phyloP scores from a whole-genome alignment of 1,140 invertebrate species.

The Heliconius himera region DNA sequence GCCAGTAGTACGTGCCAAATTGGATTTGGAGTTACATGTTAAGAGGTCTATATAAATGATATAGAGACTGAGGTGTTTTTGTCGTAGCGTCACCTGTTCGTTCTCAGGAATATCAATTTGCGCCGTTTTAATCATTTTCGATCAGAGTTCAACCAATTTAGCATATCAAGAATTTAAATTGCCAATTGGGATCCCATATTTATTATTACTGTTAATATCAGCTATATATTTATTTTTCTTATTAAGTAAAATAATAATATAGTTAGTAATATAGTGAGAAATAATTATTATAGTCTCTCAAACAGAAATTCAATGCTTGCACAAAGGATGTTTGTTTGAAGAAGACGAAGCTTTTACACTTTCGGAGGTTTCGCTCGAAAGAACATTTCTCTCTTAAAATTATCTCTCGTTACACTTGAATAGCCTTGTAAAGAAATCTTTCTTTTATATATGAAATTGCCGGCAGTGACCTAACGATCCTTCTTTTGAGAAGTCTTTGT shows the following conservation, averaged over 20 bases:
- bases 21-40: conserved; percentile 29
- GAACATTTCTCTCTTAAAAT: conserved; percentile 33
- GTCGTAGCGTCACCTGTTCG: conserved; percentile 55
- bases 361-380: conserved; percentile 31
- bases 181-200: conserved; percentile 33
- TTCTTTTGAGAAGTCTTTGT: conserved; percentile 35
- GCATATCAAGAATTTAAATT: conserved; percentile 45
- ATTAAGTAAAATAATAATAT: not conserved
- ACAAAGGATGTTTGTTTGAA: conserved; percentile 17
- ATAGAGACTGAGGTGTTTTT: conserved; percentile 48
- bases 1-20: conserved; percentile 11
- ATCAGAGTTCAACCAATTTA: conserved; percentile 49
- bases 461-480: conserved; percentile 26
- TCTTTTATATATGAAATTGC: conserved; percentile 34
- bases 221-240: not conserved
- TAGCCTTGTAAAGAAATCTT: conserved; percentile 32
- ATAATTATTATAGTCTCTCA: not conserved
- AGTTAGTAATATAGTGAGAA: not conserved
- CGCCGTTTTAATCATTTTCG: conserved; percentile 59
- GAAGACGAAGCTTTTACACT: conserved; percentile 11
- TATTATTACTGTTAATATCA: not conserved
- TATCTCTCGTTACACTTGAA: conserved; percentile 36
- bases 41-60: conserved; percentile 30
- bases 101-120: conserved; percentile 71
- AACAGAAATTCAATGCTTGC: not conserved